Conservation (phyloP, 2,113 vertebrate genomes). For the Taxidea taxus region DNA sequence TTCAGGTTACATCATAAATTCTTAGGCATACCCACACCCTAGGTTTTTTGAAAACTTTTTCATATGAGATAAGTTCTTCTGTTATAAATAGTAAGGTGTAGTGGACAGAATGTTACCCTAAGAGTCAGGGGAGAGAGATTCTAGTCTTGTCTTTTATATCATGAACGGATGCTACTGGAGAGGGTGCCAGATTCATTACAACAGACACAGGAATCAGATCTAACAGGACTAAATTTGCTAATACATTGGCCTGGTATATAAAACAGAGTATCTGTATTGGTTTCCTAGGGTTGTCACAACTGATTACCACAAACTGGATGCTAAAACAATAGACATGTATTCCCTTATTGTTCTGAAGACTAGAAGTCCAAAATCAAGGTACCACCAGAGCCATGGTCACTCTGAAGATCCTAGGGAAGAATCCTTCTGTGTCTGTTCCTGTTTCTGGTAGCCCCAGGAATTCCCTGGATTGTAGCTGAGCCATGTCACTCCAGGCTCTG, state of each 20-base stretch:
- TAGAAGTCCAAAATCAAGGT: not conserved
- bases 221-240: not conserved
- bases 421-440: not conserved
- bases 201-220: not conserved
- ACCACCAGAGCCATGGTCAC: not conserved
- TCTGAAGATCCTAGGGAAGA: not conserved
- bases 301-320: not conserved
- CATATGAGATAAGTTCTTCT: not conserved
- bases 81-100: not conserved
- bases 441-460: no score
- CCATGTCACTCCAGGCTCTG: not conserved
- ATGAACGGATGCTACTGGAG: not conserved
- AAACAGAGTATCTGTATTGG: not conserved
- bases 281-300: not conserved
- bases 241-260: not conserved
- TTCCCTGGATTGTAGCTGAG: not conserved
- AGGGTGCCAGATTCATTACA: not conserved
- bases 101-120: not conserved
- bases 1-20: conserved; percentile 29
- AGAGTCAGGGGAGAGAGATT: not conserved
- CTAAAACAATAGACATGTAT: not conserved
- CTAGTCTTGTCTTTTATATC: not conserved
- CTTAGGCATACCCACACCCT: not conserved
- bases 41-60: conserved; percentile 19
- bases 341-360: not conserved